phyloP scores from a whole-genome alignment of 2,113 vertebrate species.

The Alethe diademata region DNA sequence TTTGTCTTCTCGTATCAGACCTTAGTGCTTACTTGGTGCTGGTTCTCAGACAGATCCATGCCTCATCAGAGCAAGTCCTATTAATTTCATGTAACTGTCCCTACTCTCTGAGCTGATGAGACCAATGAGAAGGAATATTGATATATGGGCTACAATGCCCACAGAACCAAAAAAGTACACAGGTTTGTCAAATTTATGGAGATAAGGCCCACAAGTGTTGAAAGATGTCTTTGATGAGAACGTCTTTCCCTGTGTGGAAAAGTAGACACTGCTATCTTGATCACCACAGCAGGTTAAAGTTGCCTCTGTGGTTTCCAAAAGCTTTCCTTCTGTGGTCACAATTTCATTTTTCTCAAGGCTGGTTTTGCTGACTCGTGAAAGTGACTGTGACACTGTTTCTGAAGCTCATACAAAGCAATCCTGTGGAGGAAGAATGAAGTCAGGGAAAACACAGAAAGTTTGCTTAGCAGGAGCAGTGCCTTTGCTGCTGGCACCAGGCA shows the following conservation, averaged over 20 bases:
- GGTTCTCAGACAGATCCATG: not conserved
- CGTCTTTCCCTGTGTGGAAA: not conserved
- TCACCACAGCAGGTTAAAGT: not conserved
- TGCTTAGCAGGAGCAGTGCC: not conserved
- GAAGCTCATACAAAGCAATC: not conserved
- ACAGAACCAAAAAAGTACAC: not conserved
- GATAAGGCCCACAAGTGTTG: not conserved
- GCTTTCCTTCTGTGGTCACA: not conserved
- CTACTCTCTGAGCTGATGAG: not conserved
- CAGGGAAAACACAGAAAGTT: not conserved
- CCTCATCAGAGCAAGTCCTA: not conserved
- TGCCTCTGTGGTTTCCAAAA: not conserved
- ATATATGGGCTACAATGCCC: not conserved
- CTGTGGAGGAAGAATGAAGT: not conserved
- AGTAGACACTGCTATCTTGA: not conserved
- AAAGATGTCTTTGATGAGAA: not conserved
- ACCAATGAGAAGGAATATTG: not conserved
- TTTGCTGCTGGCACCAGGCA: not conserved
- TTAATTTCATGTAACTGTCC: not conserved
- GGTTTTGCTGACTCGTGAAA: not conserved
- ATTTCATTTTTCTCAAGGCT: not conserved
- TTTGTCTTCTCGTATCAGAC: not conserved
- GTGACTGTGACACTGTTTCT: not conserved
- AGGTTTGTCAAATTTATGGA: not conserved
- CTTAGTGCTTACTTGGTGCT: not conserved